Base-by-base conservation (phyloP, 64 coral and sea anemone species). In the Stylophora pistillata region DNA sequence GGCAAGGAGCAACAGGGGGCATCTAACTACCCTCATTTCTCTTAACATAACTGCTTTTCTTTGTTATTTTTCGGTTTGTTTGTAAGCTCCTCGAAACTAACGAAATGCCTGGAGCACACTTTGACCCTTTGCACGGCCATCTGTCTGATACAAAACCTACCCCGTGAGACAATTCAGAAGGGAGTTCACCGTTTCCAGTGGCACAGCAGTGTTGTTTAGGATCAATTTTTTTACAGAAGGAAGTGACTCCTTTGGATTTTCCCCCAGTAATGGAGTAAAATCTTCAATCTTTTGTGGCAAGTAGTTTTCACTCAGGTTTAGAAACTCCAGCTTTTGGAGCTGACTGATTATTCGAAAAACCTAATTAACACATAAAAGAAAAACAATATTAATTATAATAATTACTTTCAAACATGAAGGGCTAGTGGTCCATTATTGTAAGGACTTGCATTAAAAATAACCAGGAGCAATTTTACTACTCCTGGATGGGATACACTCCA, bases 231-330 rank as follows among this genome's bases (percentile, higher is more conserved):
- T 89, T 2, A 98, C 20, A 10, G 89, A 74, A 15, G 56, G 25
- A 58, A 83, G 41, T 37, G 90, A 78, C 15, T 85, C 74, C 37
- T 81, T 66, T 37, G 30, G 30, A 32, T 89, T 75, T 26, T 78
- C 74, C 77, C 53, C 76, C 58, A 72, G 34, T 30, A 89, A 34
- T 54, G 74, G 86, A 62, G 16, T 71, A 26, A 92, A 47, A 28
- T 69, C 78, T 5, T 73, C 78, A 75, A 61, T 77, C 26, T 74
- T 87, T 26, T 87, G 47, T 55, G 66, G 14, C 23, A 98, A 79
- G 64, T 54, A 83, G n/a, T 98, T 98, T 37, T 30, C 88, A 75
- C 92, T 92, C 23, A 94, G 64, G 77, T 98, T 98, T 18, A 98
- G 69, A 65, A 92, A 89, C 47, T 85, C 70, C 56, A 98, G 62